phyloP scores from a whole-genome alignment of 2,888 invertebrate genomes.

The Acleris cristana region DNA sequence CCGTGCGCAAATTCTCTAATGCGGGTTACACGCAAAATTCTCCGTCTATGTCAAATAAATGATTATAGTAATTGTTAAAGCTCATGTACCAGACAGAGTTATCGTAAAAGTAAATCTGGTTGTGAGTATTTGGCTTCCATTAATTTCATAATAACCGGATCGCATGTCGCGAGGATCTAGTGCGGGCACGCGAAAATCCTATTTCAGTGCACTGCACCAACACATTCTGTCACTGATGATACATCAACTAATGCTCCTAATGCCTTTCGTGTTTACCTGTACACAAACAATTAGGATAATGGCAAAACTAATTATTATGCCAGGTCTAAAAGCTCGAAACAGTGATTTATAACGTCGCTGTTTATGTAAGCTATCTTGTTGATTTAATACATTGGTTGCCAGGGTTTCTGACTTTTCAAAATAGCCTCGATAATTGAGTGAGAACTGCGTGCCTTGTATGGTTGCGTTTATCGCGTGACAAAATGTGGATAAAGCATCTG shows the following conservation, averaged over 20 bases:
- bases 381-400: too few species aligned
- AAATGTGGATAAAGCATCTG: too few species aligned
- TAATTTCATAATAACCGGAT: conserved; percentile 44
- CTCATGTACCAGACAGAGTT: neutral
- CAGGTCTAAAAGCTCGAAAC: neutral
- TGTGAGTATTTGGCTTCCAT: conserved; percentile 35
- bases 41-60: too few species aligned
- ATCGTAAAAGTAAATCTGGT: conserved; percentile 11
- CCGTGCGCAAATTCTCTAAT: too few species aligned
- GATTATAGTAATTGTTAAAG: neutral
- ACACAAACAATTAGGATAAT: conserved; percentile 16
- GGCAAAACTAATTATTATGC: neutral
- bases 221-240: conserved; percentile 14
- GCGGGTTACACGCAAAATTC: too few species aligned
- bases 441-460: too few species aligned
- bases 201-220: conserved; percentile 24
- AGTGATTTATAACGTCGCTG: neutral
- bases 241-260: conserved; percentile 11
- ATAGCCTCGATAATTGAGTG: too few species aligned
- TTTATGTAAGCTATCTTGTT: too few species aligned
- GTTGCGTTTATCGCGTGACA: too few species aligned
- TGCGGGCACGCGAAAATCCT: conserved; percentile 40
- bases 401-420: too few species aligned
- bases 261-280: neutral
- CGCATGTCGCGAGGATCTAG: conserved; percentile 39